Base-by-base conservation (phyloP, 2,113 vertebrate species). In the Andinoacara biseriatus region DNA sequence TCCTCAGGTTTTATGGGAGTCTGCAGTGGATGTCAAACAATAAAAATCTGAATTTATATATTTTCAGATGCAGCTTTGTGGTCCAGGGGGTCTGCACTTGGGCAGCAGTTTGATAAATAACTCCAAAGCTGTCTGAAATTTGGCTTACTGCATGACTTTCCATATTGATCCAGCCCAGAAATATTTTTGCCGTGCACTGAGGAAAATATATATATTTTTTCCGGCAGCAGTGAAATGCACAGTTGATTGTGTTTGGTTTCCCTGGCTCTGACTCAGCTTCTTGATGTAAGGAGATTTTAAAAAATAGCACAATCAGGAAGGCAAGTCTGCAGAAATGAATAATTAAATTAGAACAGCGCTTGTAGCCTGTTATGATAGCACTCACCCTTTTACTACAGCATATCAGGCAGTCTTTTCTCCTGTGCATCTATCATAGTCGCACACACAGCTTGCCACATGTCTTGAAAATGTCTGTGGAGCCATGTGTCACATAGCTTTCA, bases 91-190 rank as follows among this genome's bases (percentile, higher is more conserved):
- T 15, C 52, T 87, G 63, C 61, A 69, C 56, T 74, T 15, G 7
- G 58, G 20, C 61, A 75, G 49, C 78, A 54, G 62, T 81, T 85
- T 85, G 69, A 91, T 91, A 78, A 90, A 91, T 90, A 90, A 82
- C 72, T 38, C 65, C 2, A 7, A 79, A 69, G 65, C 61, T 56
- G 76, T 59, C 83, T 61, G 40, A 76, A 78, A 80, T 74, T 69
- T 86, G 60, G 58, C 83, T 54, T 35, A 67, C 87, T 62, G 74
- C 83, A 80, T 43, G 65, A 82, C 78, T 88, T 81, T 90, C 77
- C 74, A 80, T 86, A 92, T 92, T 74, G 92, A 92, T 90, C 87
- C 69, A 59, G 33, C 29, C 3, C 10, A 79, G 84, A 90, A 87
- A 81, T 76, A 80, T 65, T 87, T 82, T 60, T 26, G 20, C 74